Evolutionary conservation across 1,140 invertebrate species (phyloP).

Genomic region (Hylyphantes graminicola): DNA sequence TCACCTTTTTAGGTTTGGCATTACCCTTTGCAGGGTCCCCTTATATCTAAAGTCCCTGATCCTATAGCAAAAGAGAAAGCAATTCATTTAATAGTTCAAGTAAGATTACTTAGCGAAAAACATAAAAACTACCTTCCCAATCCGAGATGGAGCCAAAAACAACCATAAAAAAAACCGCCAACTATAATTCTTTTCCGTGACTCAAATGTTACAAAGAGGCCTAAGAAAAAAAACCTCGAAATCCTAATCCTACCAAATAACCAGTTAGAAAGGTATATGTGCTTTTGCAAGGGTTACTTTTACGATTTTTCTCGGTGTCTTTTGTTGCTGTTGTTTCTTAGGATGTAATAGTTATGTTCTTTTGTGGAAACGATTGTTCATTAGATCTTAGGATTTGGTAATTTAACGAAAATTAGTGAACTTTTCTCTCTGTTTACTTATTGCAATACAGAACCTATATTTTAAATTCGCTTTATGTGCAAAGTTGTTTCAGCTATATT

Average conservation of each 20-base stretch:
- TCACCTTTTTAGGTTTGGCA: no score
- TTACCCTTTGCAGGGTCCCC: no score
- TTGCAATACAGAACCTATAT: no score
- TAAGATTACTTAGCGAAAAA: slow-evolving; percentile 17
- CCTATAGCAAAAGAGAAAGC: neutral
- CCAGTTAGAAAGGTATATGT: slow-evolving; percentile 44
- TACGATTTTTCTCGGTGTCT: slow-evolving; percentile 6
- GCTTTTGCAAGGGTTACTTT: neutral
- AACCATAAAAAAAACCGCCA: no score
- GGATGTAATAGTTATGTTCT: neutral
- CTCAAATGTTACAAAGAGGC: neutral
- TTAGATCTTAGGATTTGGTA: no score
- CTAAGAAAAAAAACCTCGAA: slow-evolving; percentile 17
- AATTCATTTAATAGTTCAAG: slow-evolving; percentile 37
- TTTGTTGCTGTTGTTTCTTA: slow-evolving; percentile 4
- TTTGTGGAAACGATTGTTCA: neutral
- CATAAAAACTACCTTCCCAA: neutral
- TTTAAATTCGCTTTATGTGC: no score
- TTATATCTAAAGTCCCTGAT: no score
- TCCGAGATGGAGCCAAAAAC: no score
- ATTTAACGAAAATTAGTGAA: no score
- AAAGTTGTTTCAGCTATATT: no score
- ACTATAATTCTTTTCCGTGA: neutral
- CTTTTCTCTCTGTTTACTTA: no score
- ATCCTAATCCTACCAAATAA: slow-evolving; percentile 52